Evolutionary conservation across 2,797 vertebrate species (phyloP).

Genomic region (Periophthalmus magnuspinnatus): DNA sequence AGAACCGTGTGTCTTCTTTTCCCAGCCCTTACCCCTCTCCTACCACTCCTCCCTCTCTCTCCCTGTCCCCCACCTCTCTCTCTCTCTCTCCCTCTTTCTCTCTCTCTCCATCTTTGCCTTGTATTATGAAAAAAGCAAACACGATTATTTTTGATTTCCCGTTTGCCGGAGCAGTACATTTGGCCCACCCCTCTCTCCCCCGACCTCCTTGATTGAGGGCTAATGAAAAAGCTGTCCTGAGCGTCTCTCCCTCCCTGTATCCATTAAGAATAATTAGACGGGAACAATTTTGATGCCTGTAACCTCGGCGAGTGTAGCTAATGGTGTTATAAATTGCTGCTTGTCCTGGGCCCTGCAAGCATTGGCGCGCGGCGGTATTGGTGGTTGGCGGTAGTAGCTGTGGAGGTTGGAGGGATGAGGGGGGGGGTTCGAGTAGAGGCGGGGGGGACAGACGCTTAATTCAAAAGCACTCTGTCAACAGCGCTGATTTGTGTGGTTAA

Average conservation of each 20-base stretch:
- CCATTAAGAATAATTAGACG: constrained; percentile 99
- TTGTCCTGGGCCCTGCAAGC: constrained; percentile 96
- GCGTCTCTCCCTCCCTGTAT: constrained; percentile 98
- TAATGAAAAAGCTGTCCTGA: constrained; percentile 99
- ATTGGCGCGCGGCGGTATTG: constrained; percentile 62
- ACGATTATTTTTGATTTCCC: constrained; percentile 93
- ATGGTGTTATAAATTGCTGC: constrained; percentile 99
- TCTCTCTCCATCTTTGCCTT: constrained; percentile 18
- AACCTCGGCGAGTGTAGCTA: constrained; percentile 99
- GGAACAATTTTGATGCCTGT: constrained; percentile 99
- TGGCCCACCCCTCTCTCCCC: constrained; percentile 81
- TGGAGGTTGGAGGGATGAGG: constrained; percentile 36
- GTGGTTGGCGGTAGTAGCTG: constrained; percentile 40
- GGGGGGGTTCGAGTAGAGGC: constrained; percentile 51
- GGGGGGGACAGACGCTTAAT: constrained; percentile 94
- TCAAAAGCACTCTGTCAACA: constrained; percentile 99
- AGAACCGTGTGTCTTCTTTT: constrained; percentile 40
- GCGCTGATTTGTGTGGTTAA: constrained; percentile 99
- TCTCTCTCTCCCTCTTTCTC: background rate
- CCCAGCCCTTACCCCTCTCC: constrained; percentile 25
- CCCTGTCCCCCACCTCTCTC: background rate
- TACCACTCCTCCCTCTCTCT: background rate
- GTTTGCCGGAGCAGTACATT: constrained; percentile 90
- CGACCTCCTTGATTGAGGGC: constrained; percentile 98
- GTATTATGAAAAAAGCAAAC: constrained; percentile 82